Evolutionary conservation across 2,888 invertebrate genomes (phyloP).

Genomic region (Tipula lateralis): DNA sequence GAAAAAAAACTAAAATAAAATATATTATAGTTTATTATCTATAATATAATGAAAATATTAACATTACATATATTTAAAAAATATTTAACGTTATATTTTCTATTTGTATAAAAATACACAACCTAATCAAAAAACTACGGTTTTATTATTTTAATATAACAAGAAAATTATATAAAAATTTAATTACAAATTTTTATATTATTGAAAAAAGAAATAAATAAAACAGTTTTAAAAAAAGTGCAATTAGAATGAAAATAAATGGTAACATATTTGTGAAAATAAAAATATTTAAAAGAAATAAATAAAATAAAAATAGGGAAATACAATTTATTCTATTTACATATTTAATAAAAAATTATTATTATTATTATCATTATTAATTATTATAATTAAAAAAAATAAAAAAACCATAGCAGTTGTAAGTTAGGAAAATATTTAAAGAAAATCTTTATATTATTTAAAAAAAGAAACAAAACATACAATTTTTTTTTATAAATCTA

Average conservation of each 20-base stretch:
- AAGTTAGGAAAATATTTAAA: constrained; percentile 43
- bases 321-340: constrained; percentile 53
- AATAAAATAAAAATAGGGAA: constrained; percentile 38
- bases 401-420: constrained; percentile 40
- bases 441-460: constrained; percentile 45
- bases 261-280: constrained; percentile 49
- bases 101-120: constrained; percentile 33
- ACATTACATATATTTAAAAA: background rate
- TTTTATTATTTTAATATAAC: constrained; percentile 31
- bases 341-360: constrained; percentile 51
- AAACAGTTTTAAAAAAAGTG: constrained; percentile 48
- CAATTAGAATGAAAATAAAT: constrained; percentile 54
- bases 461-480: constrained; percentile 43
- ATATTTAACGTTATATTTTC: constrained; percentile 37
- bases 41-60: background rate
- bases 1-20: background rate
- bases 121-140: constrained; percentile 16
- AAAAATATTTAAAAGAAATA: constrained; percentile 38
- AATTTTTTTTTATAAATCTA: background rate
- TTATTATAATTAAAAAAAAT: constrained; percentile 31
- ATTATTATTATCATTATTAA: constrained; percentile 33
- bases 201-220: constrained; percentile 37
- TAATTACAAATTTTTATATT: constrained; percentile 36
- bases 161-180: constrained; percentile 34
- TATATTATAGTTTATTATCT: background rate